A percentile compares a stretch with the other conserved stretches of the same genome.
These are phyloP conservation scores for Harpagifer antarcticus DNA, from an alignment of 2,797 vertebrate genomes.

Conservation along the genomic window DNA sequence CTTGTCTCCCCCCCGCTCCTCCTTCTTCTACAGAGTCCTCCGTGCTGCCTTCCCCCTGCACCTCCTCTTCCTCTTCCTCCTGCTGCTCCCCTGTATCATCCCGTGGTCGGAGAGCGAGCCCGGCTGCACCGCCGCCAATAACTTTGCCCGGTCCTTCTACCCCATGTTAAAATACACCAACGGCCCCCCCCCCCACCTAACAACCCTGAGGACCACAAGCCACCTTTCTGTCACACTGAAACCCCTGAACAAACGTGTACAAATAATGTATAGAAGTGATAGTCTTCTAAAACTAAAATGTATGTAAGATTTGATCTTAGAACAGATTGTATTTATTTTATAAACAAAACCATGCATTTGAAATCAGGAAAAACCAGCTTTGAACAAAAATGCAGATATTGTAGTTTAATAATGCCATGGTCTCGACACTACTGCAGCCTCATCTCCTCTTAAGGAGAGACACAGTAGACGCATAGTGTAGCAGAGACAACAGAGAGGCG, in stretches of 20 bases:
- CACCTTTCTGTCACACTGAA: constrained; percentile 8
- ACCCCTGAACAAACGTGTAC: neutral
- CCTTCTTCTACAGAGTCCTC: constrained; percentile 90
- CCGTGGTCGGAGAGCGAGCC: constrained; percentile 88
- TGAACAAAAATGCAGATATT: neutral
- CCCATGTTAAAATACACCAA: constrained; percentile 95
- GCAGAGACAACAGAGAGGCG: neutral
- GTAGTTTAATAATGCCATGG: neutral
- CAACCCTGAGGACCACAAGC: neutral
- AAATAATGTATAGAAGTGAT: neutral
- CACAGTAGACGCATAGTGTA: neutral
- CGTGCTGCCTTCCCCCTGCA: constrained; percentile 91
- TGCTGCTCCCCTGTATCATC: constrained; percentile 90
- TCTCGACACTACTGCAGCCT: neutral
- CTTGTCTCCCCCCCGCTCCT: constrained; percentile 80
- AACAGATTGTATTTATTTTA: constrained; percentile 32
- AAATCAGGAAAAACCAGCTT: neutral
- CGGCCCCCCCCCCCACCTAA: constrained; percentile 93
- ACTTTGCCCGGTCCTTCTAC: constrained; percentile 94
- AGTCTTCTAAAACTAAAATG: neutral
- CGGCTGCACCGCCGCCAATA: constrained; percentile 91
- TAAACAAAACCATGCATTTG: neutral
- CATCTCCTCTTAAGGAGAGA: neutral
- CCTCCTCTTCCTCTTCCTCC: constrained; percentile 90
- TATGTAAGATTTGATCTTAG: constrained; percentile 23